These are phyloP conservation scores for Cotesia chilonis DNA, from an alignment of 1,140 invertebrate species.

Conservation along the genomic window DNA sequence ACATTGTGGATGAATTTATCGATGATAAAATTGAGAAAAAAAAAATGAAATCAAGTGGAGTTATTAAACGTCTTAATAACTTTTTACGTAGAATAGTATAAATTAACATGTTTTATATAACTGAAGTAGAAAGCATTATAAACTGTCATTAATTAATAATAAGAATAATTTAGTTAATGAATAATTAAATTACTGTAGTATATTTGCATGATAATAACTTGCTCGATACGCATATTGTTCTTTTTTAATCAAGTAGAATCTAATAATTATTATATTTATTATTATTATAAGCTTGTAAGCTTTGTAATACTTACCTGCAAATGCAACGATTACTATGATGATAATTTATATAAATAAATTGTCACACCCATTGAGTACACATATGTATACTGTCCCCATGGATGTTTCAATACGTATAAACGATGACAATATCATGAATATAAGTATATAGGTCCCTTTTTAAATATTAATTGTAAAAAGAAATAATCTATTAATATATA, in stretches of 20 bases:
- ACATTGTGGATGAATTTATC: neutral
- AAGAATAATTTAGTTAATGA: neutral
- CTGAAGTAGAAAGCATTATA: neutral
- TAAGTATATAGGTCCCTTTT: conserved; percentile 47
- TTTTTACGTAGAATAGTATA: conserved; percentile 17
- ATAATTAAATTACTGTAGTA: conserved; percentile 17
- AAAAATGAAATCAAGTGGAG: conserved; percentile 4
- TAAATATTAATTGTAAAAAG: conserved; percentile 44
- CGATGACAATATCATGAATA: conserved; percentile 54
- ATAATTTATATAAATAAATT: conserved; percentile 18
- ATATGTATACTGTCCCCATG: conserved; percentile 9
- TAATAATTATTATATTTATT: neutral
- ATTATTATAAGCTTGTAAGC: neutral
- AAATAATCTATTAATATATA: conserved; percentile 48
- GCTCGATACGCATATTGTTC: conserved; percentile 21
- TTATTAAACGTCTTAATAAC: neutral
- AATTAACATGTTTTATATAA: conserved; percentile 25
- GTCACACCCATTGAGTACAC: conserved; percentile 11
- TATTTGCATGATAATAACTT: conserved; percentile 15
- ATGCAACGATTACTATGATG: conserved; percentile 12
- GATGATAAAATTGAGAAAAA: neutral
- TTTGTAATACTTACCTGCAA: neutral
- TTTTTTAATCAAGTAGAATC: conserved; percentile 4
- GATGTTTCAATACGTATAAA: conserved; percentile 38
- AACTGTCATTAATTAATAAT: neutral